Conservation (phyloP, 1,140 invertebrate genomes). For the Trypoxylus dichotomus region DNA sequence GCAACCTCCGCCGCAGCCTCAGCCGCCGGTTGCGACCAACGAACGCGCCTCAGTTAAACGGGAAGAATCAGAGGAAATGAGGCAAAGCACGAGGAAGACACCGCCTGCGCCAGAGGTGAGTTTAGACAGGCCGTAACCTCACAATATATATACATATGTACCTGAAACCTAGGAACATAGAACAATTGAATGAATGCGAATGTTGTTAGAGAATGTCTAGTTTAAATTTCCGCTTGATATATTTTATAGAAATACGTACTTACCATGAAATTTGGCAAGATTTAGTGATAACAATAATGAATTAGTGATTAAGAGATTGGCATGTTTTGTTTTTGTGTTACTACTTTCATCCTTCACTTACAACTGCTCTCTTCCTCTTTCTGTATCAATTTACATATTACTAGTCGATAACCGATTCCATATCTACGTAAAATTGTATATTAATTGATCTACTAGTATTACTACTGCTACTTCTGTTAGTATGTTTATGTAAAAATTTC, state of each 20-base stretch:
- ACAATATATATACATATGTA: not conserved
- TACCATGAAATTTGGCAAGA: not conserved
- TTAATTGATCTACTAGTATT: too few species aligned
- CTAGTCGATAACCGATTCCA: too few species aligned
- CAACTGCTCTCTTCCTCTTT: too few species aligned
- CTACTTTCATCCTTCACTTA: not conserved
- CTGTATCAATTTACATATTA: too few species aligned
- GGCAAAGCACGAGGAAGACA: constrained; percentile 59
- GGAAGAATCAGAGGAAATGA: constrained; percentile 53
- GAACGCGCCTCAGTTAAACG: constrained; percentile 47
- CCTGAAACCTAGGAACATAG: constrained; percentile 18
- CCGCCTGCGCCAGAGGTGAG: constrained; percentile 67
- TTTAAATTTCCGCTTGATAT: not conserved
- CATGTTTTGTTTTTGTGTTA: not conserved
- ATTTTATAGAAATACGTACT: not conserved
- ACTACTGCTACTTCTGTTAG: not conserved
- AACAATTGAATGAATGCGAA: not conserved
- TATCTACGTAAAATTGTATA: too few species aligned
- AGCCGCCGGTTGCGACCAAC: constrained; percentile 49
- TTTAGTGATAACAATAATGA: not conserved
- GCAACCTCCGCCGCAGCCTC: constrained; percentile 57
- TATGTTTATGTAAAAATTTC: not conserved
- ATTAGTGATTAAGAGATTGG: not conserved
- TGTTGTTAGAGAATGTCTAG: not conserved
- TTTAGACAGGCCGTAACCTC: constrained; percentile 52